Percentiles rank a stretch among this genome's conserved stretches.
These are phyloP conservation scores for Seriola rivoliana DNA, from an alignment of 2,113 vertebrate genomes.

Conservation along the genomic window DNA sequence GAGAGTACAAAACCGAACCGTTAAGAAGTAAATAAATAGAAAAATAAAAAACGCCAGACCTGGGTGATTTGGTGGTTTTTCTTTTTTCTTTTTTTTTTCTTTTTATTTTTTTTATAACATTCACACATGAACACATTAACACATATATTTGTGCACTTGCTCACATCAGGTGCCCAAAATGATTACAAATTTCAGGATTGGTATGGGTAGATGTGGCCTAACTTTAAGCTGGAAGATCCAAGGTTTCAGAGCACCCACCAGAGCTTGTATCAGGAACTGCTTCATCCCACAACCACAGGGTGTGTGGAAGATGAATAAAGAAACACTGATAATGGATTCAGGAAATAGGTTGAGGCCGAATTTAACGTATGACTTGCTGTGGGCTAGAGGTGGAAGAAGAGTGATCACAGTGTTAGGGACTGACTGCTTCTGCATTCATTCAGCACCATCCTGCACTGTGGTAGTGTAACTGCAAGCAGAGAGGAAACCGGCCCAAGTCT, in stretches of 20 bases:
- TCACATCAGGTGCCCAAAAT: constrained; percentile 51
- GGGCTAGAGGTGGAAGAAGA: constrained; percentile 61
- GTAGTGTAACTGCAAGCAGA: constrained; percentile 47
- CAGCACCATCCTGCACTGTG: constrained; percentile 42
- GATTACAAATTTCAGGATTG: constrained; percentile 33
- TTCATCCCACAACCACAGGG: constrained; percentile 26
- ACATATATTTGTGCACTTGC: constrained; percentile 8
- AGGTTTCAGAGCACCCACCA: constrained; percentile 49
- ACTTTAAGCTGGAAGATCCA: constrained; percentile 47
- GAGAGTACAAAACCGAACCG: constrained; percentile 28
- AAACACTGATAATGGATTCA: constrained; percentile 74
- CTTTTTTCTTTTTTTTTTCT: not conserved
- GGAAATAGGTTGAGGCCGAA: constrained; percentile 68
- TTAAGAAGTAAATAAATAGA: not conserved
- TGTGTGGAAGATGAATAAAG: constrained; percentile 68
- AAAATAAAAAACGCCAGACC: not conserved
- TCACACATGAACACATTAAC: not conserved
- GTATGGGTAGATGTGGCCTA: not conserved
- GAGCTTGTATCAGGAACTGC: constrained; percentile 54
- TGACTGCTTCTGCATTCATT: constrained; percentile 65
- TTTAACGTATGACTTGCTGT: constrained; percentile 67
- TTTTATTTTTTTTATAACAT: not conserved
- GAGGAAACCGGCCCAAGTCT: constrained; percentile 34
- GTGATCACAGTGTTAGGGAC: constrained; percentile 55
- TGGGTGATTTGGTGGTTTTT: not conserved